Conservation (phyloP, 2,113 vertebrate genomes). For the Alethe diademata region DNA sequence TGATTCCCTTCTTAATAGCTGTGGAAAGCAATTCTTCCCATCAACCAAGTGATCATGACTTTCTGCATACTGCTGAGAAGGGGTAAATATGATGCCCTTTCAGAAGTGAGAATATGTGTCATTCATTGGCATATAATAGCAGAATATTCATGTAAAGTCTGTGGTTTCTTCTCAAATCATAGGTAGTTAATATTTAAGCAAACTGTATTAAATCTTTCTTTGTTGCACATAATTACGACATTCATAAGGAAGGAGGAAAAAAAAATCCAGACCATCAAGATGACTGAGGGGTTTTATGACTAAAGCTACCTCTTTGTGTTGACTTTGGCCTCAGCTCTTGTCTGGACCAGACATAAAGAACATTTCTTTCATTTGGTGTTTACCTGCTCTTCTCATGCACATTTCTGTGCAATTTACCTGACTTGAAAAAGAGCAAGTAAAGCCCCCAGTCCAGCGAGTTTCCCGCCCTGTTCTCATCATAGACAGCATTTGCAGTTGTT, state of each 20-base stretch:
- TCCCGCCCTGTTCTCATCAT: neutral
- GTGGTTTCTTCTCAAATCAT: neutral
- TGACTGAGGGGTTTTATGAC: neutral
- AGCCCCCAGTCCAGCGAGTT: neutral
- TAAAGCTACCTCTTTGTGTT: neutral
- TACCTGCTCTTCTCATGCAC: neutral
- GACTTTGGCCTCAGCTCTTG: conserved; percentile 5
- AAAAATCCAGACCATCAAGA: neutral
- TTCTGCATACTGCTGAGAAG: neutral
- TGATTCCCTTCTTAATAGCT: neutral
- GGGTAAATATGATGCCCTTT: neutral
- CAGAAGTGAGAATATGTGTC: neutral
- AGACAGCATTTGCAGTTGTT: neutral
- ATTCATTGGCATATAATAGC: neutral
- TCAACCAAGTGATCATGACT: neutral
- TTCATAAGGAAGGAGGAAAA: neutral
- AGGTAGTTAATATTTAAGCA: conserved; percentile 2
- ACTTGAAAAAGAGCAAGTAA: neutral
- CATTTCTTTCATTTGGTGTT: neutral
- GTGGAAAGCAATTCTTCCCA: neutral
- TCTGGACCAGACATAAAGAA: neutral
- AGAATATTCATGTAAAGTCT: neutral
- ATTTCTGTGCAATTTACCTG: neutral
- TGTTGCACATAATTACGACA: neutral
- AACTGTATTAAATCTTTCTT: neutral